A percentile compares a stretch with the other conserved stretches of the same genome.
phyloP scores from a whole-genome alignment of 1,140 invertebrate genomes.

The Metaphire vulgaris region DNA sequence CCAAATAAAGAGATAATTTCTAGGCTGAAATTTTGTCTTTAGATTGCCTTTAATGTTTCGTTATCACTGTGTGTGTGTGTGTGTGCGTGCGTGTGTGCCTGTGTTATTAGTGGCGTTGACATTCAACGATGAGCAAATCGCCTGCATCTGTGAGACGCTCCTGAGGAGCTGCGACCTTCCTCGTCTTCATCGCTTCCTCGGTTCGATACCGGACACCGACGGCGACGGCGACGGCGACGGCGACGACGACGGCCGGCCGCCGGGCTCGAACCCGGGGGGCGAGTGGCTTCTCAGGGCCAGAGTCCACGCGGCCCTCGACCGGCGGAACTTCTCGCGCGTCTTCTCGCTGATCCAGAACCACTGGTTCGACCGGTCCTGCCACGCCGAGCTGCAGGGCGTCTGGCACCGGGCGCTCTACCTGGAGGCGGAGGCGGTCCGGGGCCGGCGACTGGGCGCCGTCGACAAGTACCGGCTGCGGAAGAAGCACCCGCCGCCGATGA shows the following conservation, averaged over 20 bases:
- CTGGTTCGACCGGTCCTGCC: slow-evolving; percentile 91
- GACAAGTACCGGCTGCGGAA: slow-evolving; percentile 92
- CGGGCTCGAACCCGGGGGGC: no score
- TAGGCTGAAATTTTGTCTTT: no score
- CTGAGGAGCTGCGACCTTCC: background rate
- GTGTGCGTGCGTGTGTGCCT: no score
- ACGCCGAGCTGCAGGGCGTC: slow-evolving; percentile 84
- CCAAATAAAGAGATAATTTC: no score
- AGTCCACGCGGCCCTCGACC: background rate
- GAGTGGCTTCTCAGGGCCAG: background rate
- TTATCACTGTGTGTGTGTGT: no score
- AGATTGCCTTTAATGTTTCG: no score
- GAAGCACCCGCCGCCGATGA: slow-evolving; percentile 91
- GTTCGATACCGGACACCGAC: background rate
- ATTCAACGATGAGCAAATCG: background rate
- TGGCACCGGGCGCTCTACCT: slow-evolving; percentile 66
- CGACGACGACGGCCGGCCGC: no score
- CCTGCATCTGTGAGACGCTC: background rate
- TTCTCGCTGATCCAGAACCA: slow-evolving; percentile 91
- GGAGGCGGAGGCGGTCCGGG: slow-evolving; percentile 89
- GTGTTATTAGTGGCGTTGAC: no score
- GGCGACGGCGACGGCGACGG: background rate
- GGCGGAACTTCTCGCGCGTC: slow-evolving; percentile 45
- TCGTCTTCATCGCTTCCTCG: background rate
- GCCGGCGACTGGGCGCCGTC: slow-evolving; percentile 82